Conservation (phyloP, 2,113 vertebrate species). For the Pogona vitticeps region DNA sequence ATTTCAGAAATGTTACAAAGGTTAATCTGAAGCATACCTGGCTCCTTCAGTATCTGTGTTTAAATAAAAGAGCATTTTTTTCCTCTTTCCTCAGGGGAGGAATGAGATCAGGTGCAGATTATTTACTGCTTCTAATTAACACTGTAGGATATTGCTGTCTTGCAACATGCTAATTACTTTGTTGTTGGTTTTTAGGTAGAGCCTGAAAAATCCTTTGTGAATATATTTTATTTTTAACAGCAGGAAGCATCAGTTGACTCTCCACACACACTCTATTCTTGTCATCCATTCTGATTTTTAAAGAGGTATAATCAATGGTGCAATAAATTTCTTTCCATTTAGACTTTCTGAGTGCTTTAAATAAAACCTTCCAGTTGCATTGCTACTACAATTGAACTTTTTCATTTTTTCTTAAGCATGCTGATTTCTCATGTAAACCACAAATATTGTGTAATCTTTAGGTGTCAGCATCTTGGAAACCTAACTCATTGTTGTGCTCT, state of each 20-base stretch:
- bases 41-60: neutral
- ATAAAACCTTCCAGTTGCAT: slow-evolving; percentile 63
- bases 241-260: slow-evolving; percentile 47
- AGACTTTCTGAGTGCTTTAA: slow-evolving; percentile 61
- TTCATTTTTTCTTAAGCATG: slow-evolving; percentile 25
- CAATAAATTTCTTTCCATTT: slow-evolving; percentile 68
- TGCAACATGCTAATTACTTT: slow-evolving; percentile 17
- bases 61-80: slow-evolving; percentile 6
- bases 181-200: slow-evolving; percentile 1
- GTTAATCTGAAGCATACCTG: neutral
- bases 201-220: slow-evolving; percentile 40
- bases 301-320: slow-evolving; percentile 44
- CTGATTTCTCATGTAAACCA: neutral
- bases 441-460: neutral
- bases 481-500: neutral
- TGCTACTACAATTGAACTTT: slow-evolving; percentile 43
- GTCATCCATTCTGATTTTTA: slow-evolving; percentile 67
- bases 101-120: slow-evolving; percentile 32
- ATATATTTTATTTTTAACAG: slow-evolving; percentile 40
- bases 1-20: neutral
- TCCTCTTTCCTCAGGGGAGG: slow-evolving; percentile 4
- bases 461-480: neutral
- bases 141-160: slow-evolving; percentile 20
- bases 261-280: slow-evolving; percentile 53
- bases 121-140: slow-evolving; percentile 34